phyloP scores from a whole-genome alignment of 2,797 vertebrate species.

The Lepus oiostolus region DNA sequence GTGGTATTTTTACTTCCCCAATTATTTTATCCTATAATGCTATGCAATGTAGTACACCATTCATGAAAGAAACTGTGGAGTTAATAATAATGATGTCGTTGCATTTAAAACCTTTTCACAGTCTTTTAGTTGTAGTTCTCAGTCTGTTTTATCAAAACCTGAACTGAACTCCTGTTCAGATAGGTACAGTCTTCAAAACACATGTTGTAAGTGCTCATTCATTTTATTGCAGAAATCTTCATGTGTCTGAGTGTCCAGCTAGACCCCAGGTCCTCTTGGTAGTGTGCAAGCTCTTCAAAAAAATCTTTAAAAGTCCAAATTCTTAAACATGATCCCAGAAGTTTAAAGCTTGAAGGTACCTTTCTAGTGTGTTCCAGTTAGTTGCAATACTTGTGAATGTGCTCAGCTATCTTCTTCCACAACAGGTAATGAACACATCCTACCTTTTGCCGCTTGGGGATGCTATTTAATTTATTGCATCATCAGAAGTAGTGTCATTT shows the following conservation, averaged over 20 bases:
- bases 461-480: slow-evolving; percentile 66
- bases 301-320: background rate
- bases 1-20: slow-evolving; percentile 52
- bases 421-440: slow-evolving; percentile 1
- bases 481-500: background rate
- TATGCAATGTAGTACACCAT: slow-evolving; percentile 60
- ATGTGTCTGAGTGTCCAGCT: background rate
- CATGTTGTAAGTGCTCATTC: background rate
- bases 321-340: background rate
- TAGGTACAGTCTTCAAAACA: background rate
- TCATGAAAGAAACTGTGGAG: slow-evolving; percentile 52
- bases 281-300: background rate
- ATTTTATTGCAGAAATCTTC: background rate
- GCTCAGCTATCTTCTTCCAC: background rate
- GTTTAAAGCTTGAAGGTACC: background rate
- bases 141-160: background rate
- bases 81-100: slow-evolving; percentile 50
- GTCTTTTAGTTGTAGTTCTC: background rate
- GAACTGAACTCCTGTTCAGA: background rate
- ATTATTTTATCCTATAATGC: slow-evolving; percentile 40
- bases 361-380: background rate
- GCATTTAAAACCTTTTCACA: slow-evolving; percentile 62
- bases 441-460: slow-evolving; percentile 33
- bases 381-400: background rate
- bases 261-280: background rate